Base-by-base conservation (phyloP, 2,797 vertebrate species). In the Phoeniculus purpureus region DNA sequence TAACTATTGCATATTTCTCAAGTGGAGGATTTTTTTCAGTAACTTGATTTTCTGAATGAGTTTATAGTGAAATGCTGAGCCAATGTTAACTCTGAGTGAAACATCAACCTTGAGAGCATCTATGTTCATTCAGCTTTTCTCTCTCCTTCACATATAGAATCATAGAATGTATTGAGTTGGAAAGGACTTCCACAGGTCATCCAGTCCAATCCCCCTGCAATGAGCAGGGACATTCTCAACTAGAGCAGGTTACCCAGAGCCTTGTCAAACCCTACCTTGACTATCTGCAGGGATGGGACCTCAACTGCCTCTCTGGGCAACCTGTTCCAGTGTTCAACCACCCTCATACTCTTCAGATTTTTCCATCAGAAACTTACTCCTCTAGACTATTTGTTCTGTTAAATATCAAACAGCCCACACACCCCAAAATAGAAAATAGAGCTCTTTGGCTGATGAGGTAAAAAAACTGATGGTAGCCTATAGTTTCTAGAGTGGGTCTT, bases 21-120 rank as follows among this genome's bases (percentile, higher is more conserved):
- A 94, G 81, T 52, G 59, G 70, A 87, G 76, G 84, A 88, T 93
- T 93, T 94, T 92, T 94, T 89, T 94, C 88, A 81, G 94, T 95
- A 95, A 96, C 81, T 94, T 56, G 51, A 43, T 83, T 86, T 90
- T 95, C 92, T 96, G 93, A 96, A 96, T 96, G 91, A 95, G 47
- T 93, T 94, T 93, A 43, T 77, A 89, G 83, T 93, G 89, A 94
- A 94, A 84, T 0, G 15, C 77, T 81, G 92, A 94, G 92, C 94
- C 89, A 90, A 8, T 80, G 92, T 65, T 93, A 86, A 59, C 64
- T 89, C 92, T 65, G 68, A 93, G 66, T 88, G 83, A 81, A 92
- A 81, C 85, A 93, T 85, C 81, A 90, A 62, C 73, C 85, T 94
- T 72, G 81, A 73, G 76, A 92, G 12, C 73, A 51, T 95, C 90